Conservation (phyloP, 92 coral and sea anemone species). For the Phenganax subtilis region DNA sequence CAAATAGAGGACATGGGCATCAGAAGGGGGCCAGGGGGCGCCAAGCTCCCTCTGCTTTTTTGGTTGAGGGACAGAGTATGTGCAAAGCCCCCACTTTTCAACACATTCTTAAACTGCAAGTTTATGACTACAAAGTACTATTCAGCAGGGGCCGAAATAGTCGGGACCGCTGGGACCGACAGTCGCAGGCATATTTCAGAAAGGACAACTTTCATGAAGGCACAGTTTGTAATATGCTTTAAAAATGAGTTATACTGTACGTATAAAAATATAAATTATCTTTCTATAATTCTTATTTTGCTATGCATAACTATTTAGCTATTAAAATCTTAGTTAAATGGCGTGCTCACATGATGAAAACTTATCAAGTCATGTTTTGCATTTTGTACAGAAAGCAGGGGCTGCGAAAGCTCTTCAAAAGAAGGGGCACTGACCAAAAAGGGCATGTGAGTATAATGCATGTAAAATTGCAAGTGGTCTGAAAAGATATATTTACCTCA, state of each 20-base stretch:
- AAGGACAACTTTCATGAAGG: constrained; percentile 8
- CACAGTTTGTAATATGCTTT: background rate
- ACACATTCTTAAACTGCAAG: too few species aligned
- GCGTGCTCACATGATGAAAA: background rate
- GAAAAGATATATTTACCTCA: too few species aligned
- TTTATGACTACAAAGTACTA: background rate
- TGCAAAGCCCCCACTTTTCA: too few species aligned
- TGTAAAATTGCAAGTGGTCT: too few species aligned
- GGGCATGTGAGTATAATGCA: too few species aligned
- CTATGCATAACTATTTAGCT: background rate
- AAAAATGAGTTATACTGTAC: background rate
- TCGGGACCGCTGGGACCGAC: constrained; percentile 26
- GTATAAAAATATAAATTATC: background rate
- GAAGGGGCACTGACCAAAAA: too few species aligned
- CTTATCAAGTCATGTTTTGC: background rate
- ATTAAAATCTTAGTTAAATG: constrained; percentile 1
- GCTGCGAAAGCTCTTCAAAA: too few species aligned
- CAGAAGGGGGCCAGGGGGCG: too few species aligned
- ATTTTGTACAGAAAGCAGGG: too few species aligned
- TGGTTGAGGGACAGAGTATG: too few species aligned
- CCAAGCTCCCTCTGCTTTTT: too few species aligned
- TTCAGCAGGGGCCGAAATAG: background rate
- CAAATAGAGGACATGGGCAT: too few species aligned
- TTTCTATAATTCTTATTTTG: constrained; percentile 3
- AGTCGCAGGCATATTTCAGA: constrained; percentile 21